Evolutionary conservation across 2,888 invertebrate species (phyloP).

Genomic region (Drosophila heteroneura): DNA sequence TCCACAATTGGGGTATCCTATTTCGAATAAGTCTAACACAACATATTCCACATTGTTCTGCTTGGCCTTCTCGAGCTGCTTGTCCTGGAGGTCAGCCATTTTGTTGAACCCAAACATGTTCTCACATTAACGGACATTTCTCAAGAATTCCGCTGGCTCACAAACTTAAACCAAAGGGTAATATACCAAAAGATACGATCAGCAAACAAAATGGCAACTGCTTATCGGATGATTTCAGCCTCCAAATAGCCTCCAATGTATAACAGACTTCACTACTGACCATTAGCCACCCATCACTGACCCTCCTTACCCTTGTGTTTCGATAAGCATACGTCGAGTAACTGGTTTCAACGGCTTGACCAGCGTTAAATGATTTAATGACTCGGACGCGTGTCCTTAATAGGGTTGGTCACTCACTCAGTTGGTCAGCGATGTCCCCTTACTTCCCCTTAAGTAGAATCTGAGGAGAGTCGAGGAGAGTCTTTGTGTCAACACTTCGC

Average conservation of each 20-base stretch:
- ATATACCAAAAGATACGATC: slow-evolving; percentile 6
- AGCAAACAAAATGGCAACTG: slow-evolving; percentile 19
- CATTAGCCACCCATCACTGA: slow-evolving; percentile 37
- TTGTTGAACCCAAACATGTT: slow-evolving; percentile 67
- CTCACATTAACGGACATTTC: slow-evolving; percentile 78
- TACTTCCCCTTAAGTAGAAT: slow-evolving; percentile 26
- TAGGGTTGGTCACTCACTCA: slow-evolving; percentile 43
- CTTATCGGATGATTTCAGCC: slow-evolving; percentile 10
- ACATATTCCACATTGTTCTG: slow-evolving; percentile 25
- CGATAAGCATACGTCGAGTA: slow-evolving; percentile 6
- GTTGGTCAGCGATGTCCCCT: slow-evolving; percentile 32
- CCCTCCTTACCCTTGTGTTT: not conserved
- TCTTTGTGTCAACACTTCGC: slow-evolving; percentile 35
- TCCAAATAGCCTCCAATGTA: slow-evolving; percentile 36
- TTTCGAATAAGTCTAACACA: slow-evolving; percentile 9
- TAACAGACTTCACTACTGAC: slow-evolving; percentile 48
- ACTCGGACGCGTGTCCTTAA: slow-evolving; percentile 61
- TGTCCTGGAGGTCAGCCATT: slow-evolving; percentile 71
- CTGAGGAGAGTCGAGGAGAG: not conserved
- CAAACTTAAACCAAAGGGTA: not conserved
- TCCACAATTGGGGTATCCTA: slow-evolving; percentile 39
- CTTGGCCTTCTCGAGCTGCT: slow-evolving; percentile 28
- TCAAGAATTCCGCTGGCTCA: slow-evolving; percentile 43
- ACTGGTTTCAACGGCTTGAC: slow-evolving; percentile 64
- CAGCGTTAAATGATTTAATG: slow-evolving; percentile 43